A percentile compares a stretch with the other conserved stretches of the same genome.
Conservation (phyloP, 35 echinoderm and acorn worm genomes). For the Stichopus chloronotus region DNA sequence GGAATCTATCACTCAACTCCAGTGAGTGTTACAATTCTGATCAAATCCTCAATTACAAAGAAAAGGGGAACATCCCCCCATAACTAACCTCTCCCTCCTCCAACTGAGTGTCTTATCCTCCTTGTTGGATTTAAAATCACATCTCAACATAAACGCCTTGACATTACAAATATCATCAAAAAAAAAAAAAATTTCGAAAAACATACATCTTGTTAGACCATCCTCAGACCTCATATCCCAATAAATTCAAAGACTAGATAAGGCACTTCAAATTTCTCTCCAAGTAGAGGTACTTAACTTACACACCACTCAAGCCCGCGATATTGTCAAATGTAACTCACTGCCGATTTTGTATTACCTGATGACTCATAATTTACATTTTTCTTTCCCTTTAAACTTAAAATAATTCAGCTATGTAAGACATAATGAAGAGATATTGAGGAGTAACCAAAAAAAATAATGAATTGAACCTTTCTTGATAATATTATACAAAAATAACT, state of each 20-base stretch:
- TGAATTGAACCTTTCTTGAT: not conserved
- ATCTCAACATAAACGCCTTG: too few relatives aligned
- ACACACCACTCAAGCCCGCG: not conserved
- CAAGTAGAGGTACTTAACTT: not conserved
- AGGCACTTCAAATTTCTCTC: not conserved
- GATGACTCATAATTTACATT: not conserved
- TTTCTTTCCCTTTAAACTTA: not conserved
- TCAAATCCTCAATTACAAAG: too few relatives aligned
- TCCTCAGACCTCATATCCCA: too few relatives aligned
- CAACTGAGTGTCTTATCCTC: too few relatives aligned
- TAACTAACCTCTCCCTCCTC: too few relatives aligned
- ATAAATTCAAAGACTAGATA: too few relatives aligned
- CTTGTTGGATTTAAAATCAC: too few relatives aligned
- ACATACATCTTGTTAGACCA: too few relatives aligned
- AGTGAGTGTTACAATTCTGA: not conserved
- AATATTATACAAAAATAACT: constrained; percentile 54
- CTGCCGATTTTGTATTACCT: not conserved
- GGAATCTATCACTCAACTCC: not conserved
- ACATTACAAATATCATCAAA: too few relatives aligned
- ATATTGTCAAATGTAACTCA: not conserved
- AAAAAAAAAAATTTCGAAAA: too few relatives aligned
- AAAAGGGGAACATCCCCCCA: not conserved
- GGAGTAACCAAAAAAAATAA: not conserved
- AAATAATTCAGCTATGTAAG: not conserved
- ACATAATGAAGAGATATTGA: not conserved